A percentile compares a stretch with the other conserved stretches of the same genome.
These are phyloP conservation scores for Lithosia quadra DNA, from an alignment of 2,888 invertebrate species.

Conservation along the genomic window DNA sequence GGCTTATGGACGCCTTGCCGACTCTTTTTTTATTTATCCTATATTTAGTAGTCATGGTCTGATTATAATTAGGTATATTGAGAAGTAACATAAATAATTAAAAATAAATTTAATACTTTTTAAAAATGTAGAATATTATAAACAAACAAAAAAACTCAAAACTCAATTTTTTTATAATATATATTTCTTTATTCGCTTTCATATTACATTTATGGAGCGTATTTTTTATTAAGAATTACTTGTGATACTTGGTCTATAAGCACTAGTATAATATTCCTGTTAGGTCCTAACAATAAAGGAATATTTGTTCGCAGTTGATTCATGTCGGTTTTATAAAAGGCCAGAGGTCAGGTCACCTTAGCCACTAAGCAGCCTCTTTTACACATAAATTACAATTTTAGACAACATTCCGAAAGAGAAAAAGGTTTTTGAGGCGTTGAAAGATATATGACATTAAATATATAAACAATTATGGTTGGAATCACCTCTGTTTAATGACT, in stretches of 20 bases:
- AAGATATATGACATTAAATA: background rate
- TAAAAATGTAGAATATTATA: too few species aligned
- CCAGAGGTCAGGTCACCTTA: background rate
- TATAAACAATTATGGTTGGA: background rate
- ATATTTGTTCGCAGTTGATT: background rate
- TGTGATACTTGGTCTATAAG: background rate
- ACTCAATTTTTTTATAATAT: too few species aligned
- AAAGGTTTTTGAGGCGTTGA: background rate
- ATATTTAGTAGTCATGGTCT: too few species aligned
- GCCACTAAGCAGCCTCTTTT: constrained; percentile 4
- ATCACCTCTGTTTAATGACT: background rate
- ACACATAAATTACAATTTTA: constrained; percentile 6
- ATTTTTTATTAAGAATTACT: background rate
- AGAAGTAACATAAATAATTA: too few species aligned
- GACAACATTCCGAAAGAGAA: background rate
- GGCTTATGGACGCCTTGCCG: too few species aligned
- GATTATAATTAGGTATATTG: too few species aligned
- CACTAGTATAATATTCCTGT: background rate
- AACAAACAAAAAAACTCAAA: too few species aligned
- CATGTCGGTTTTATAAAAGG: background rate
- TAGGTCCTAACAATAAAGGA: background rate
- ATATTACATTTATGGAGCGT: background rate
- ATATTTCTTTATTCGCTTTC: too few species aligned
- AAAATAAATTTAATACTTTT: too few species aligned
- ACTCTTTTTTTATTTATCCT: too few species aligned